Conservation (phyloP, 2,888 invertebrate genomes). For the Acrocyrtus sp. region DNA sequence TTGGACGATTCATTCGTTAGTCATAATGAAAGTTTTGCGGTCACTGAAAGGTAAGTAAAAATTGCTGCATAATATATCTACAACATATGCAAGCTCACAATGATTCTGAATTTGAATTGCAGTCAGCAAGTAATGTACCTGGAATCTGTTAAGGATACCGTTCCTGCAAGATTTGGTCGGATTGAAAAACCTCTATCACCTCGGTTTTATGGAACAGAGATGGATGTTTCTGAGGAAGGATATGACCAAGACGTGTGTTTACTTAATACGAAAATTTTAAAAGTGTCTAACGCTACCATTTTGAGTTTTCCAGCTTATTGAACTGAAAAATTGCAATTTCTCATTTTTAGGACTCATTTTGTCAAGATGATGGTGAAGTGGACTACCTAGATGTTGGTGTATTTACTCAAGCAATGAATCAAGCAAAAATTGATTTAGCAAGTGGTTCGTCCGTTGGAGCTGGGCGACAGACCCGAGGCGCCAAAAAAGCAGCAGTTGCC, state of each 20-base stretch:
- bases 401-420: slow-evolving; percentile 61
- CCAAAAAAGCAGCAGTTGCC: too few relatives aligned
- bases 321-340: slow-evolving; percentile 15
- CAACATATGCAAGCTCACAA: neutral
- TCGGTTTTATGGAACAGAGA: neutral
- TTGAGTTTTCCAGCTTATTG: too few relatives aligned
- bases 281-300: neutral
- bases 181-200: slow-evolving; percentile 42
- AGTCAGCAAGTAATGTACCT: slow-evolving; percentile 58
- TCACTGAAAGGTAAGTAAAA: slow-evolving; percentile 50
- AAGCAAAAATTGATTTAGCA: slow-evolving; percentile 51
- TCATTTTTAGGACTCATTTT: slow-evolving; percentile 73
- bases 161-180: slow-evolving; percentile 38
- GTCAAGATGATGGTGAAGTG: slow-evolving; percentile 72
- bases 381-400: slow-evolving; percentile 59
- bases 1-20: slow-evolving; percentile 51
- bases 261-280: neutral
- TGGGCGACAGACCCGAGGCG: too few relatives aligned
- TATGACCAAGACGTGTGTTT: slow-evolving; percentile 16
- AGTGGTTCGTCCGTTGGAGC: neutral
- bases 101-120: neutral
- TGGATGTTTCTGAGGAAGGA: slow-evolving; percentile 18
- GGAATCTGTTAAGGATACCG: slow-evolving; percentile 52
- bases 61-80: too few relatives aligned
- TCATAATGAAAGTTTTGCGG: slow-evolving; percentile 3